These are phyloP conservation scores for Phaonia tiefii DNA, from an alignment of 2,888 invertebrate genomes.

Conservation along the genomic window DNA sequence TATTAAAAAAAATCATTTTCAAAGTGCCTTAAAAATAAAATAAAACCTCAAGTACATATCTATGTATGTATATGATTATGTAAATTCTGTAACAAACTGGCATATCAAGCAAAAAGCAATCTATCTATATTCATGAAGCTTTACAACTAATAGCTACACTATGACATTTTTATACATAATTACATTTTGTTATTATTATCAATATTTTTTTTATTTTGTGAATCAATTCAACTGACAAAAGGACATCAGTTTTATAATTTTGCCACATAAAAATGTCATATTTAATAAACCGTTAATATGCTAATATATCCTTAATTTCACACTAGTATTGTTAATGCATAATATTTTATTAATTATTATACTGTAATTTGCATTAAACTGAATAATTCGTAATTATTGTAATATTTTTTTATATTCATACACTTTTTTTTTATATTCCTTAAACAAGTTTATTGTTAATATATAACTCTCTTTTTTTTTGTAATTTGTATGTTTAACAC, in stretches of 20 bases:
- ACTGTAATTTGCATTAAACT: not conserved
- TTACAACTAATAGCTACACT: too few relatives aligned
- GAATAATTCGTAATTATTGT: not conserved
- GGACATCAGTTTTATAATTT: not conserved
- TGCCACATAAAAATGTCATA: slow-evolving; percentile 8
- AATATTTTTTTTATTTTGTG: not conserved
- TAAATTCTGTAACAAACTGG: too few relatives aligned
- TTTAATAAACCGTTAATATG: slow-evolving; percentile 12
- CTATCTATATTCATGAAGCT: slow-evolving; percentile 24
- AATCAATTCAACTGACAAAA: not conserved
- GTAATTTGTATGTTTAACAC: not conserved
- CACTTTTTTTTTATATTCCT: too few relatives aligned
- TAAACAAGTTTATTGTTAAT: not conserved
- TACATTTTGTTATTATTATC: slow-evolving; percentile 16
- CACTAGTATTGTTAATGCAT: too few relatives aligned
- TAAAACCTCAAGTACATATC: not conserved
- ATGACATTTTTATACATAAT: too few relatives aligned
- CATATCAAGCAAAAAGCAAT: slow-evolving; percentile 18
- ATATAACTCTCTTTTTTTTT: not conserved
- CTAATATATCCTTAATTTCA: too few relatives aligned
- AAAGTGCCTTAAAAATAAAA: slow-evolving; percentile 26
- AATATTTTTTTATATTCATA: too few relatives aligned
- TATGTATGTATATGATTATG: too few relatives aligned
- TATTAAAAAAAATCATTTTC: too few relatives aligned
- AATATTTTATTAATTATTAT: too few relatives aligned